Base-by-base conservation (phyloP, 2,888 invertebrate species). In the Stenchaetothrips biformis region DNA sequence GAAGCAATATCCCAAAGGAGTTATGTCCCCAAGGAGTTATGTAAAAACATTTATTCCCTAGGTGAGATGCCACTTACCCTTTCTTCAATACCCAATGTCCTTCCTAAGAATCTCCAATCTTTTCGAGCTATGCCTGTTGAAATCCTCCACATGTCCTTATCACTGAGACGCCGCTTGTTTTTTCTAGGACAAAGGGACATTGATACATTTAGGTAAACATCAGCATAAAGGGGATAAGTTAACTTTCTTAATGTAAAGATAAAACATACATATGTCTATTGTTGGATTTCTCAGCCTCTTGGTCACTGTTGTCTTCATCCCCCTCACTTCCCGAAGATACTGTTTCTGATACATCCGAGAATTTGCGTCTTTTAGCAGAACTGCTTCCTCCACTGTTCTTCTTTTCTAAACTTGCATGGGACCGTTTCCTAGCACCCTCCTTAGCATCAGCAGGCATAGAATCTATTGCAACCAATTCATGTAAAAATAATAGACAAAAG, bases 51-150 rank as follows among this genome's bases (percentile, higher is more conserved):
- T 13, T 18, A 13, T 6, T 53, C 13, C 13, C 0, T 11, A 0
- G 53, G 13, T 11, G 6, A 53, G 13, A 18, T 18, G 18, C 4
- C 18, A 53, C 21, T 21, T 74, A 74, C 67, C 47, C 81, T 82
- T 78, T 84, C 84, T 21, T 83, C 83, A n/a, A 84, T 81, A 3
- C 83, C 83, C 59, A 83, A 80, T 2, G 83, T 83, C 62, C 84
- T 78, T 9, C 84, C 85, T 3, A 85, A 79, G 11, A 83, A 83
- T 77, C 83, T 80, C 85, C 85, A 85, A 48, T 82, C 83, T 77
- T 82, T 81, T 6, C 80, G 77, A 27, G 82, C 83, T 79, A 85
- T 83, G 21, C 81, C 79, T 1, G 82, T 74, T 9, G 84, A 83
- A 25, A 85, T 81, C 11, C 82, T 81, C 85, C 85, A 85, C 62